Base-by-base conservation (phyloP, 1,140 invertebrate genomes). In the Helicorthomorpha holstii region DNA sequence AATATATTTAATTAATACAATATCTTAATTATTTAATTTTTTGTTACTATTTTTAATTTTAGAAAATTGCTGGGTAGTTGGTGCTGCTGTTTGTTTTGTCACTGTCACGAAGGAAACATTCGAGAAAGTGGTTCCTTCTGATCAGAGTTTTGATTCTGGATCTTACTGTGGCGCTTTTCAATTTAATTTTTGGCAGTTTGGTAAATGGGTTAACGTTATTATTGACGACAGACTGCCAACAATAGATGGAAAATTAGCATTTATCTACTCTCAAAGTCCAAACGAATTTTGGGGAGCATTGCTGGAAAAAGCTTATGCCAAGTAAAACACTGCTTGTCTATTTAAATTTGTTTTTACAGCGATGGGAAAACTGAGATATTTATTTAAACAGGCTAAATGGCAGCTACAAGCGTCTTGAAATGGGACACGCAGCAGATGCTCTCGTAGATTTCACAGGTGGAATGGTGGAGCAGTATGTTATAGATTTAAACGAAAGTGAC, bases 1-100 rank as follows among this genome's bases (percentile, higher is more conserved):
- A n/a, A n/a, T n/a, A n/a, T n/a, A n/a, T n/a, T n/a, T n/a, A n/a
- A n/a, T n/a, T n/a, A n/a, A n/a, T n/a, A n/a, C n/a, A n/a, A 34
- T 34, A 34, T 34, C 29, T 16, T 16, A 7, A 16, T 7, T 34
- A 34, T 7, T 16, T 7, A 34, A 34, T 34, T 34, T 7, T 34
- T 16, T 7, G 7, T 34, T 16, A 34, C 29, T 34, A 34, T 34
- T 7, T 34, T 48, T 34, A 4, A 4, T 34, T 34, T 38, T 14
- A 51, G 50, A 79, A 2, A 79, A 82, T 57, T 73, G 76, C 51
- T 81, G 78, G 74, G 68, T 83, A 2, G 62, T 81, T 27, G 76
- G 79, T 1, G 79, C 80, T 0, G 70, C 81, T 1, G 77, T 78
- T 1, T 79, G 77, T 10, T 65, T 83, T 22, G 75, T 78, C 0